A percentile compares a stretch with the other conserved stretches of the same genome.
Conservation (phyloP, 92 coral and sea anemone species). For the Palythoa caribaeorum region DNA sequence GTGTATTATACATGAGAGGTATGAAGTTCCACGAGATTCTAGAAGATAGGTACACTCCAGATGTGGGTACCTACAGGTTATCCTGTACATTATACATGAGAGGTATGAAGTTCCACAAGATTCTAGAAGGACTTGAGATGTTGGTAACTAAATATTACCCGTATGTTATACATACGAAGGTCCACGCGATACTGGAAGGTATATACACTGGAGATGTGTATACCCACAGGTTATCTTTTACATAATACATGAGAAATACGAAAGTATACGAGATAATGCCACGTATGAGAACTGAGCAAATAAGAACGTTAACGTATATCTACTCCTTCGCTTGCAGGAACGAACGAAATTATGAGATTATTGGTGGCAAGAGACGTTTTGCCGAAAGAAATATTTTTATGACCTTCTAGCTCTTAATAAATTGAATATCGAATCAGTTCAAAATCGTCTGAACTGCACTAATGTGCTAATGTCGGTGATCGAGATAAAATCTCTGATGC, state of each 20-base stretch:
- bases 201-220: too few relatives aligned
- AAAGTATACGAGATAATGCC: too few relatives aligned
- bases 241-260: too few relatives aligned
- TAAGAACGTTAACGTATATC: background rate
- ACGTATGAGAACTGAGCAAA: background rate
- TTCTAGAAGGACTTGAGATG: background rate
- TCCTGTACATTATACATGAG: background rate
- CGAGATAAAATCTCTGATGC: background rate
- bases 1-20: constrained; percentile 69
- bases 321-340: constrained; percentile 58
- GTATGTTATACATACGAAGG: too few relatives aligned
- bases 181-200: too few relatives aligned
- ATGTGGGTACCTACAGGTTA: constrained; percentile 24
- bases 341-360: constrained; percentile 81
- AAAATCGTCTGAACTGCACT: background rate
- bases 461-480: background rate
- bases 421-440: background rate
- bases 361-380: constrained; percentile 77
- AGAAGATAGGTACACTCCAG: constrained; percentile 53
- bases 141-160: too few relatives aligned
- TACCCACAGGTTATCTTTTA: too few relatives aligned
- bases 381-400: constrained; percentile 41
- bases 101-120: background rate
- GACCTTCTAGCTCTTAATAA: background rate
- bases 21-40: constrained; percentile 75